Evolutionary conservation across 1,140 invertebrate genomes (phyloP).

Genomic region (Aphelenchoides fujianensis): DNA sequence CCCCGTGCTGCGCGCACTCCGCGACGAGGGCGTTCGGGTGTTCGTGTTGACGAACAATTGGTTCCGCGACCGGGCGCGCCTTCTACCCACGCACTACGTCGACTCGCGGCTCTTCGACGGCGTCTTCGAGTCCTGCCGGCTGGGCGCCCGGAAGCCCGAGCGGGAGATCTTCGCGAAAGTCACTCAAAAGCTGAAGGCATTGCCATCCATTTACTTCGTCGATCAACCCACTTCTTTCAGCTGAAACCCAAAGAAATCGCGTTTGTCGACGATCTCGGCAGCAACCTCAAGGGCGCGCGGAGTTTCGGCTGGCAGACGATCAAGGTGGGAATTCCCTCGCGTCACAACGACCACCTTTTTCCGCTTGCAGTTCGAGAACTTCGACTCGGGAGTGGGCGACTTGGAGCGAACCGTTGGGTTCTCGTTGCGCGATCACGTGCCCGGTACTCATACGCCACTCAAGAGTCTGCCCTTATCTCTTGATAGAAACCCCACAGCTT

Average conservation of each 20-base stretch:
- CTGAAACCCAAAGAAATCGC: conserved; percentile 61
- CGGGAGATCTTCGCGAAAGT: conserved; percentile 61
- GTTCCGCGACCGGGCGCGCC: conserved; percentile 51
- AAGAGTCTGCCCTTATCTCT: too few relatives aligned
- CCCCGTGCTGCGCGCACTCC: conserved; percentile 61
- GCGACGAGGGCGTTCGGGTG: conserved; percentile 63
- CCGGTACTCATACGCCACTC: conserved; percentile 31
- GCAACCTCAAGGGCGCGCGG: conserved; percentile 63
- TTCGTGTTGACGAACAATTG: conserved; percentile 66
- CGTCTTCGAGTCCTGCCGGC: conserved; percentile 63
- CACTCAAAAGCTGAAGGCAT: conserved; percentile 49
- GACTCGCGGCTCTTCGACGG: conserved; percentile 62
- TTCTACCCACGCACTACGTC: conserved; percentile 46
- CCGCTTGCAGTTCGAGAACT: conserved; percentile 47
- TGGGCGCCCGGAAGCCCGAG: conserved; percentile 63
- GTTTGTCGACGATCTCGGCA: conserved; percentile 64
- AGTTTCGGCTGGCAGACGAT: conserved; percentile 64
- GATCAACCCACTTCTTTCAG: conserved; percentile 25
- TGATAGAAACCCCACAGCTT: conserved; percentile 4
- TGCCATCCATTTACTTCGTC: conserved; percentile 3
- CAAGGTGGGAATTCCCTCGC: conserved; percentile 55
- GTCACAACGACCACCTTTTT: conserved; percentile 16
- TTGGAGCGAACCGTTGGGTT: conserved; percentile 61
- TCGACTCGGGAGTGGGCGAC: conserved; percentile 59
- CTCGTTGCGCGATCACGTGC: conserved; percentile 28